Evolutionary conservation across 2,888 invertebrate genomes (phyloP), one percentile per base, ranked within the genome.

Genomic region (Papilio gigon): DNA sequence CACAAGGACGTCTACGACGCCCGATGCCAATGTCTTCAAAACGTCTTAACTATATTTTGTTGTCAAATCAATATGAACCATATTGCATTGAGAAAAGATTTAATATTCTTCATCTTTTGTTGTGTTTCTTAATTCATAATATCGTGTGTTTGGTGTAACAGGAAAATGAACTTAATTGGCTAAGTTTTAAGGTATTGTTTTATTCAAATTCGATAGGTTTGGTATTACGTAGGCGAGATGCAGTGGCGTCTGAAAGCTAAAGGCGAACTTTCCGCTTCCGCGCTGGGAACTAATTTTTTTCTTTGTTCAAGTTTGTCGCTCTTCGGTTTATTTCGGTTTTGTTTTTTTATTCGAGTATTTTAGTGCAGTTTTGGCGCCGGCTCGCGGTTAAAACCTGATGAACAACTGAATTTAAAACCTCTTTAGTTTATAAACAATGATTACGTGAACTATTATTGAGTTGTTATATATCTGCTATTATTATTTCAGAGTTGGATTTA

Each of bases 211-310:
- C 53, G 33, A 47, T 17, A 33, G 61, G 33, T 65, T 25, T 44
- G 11, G 30, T 61, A 47, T 42, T 59, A 64, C 42, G 53, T 40
- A 60, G 53, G 65, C 82, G 80, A 83, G 82, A 83, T 84, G 84
- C 85, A 84, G 84, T 84, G 81, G 81, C 81, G 84, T 78, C 85
- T 87, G 83, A 85, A 88, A 85, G 80, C 85, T 85, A 82, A 83
- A 85, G 84, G 81, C 81, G 82, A 81, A 79, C 80, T 86, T 84
- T 80, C 84, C 83, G 82, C 78, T 85, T 86, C 79, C 82, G 80
- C 80, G 78, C 80, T 75, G 77, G 80, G 80, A 78, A 79, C 79
- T 60, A 76, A 75, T 78, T 81, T 85, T 85, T 83, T 80, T 75
- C 76, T 80, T 79, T 76, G 73, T 78, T 64, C 76, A 71, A 78